A percentile compares a stretch with the other conserved stretches of the same genome.
Conservation (phyloP, 2,888 invertebrate species). For the Artemia sp. region DNA sequence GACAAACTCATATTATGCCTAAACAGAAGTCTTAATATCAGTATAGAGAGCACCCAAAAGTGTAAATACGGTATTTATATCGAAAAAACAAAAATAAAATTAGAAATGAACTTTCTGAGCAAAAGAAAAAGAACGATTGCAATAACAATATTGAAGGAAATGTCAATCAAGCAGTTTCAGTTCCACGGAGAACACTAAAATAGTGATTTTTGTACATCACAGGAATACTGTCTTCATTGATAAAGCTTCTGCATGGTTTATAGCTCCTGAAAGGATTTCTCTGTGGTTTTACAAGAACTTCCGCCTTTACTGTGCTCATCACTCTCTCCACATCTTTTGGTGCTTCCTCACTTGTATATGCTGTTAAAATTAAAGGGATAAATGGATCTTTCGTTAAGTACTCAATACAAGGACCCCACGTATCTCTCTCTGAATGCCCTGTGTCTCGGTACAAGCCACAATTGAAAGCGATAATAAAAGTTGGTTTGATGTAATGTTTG, state of each 20-base stretch:
- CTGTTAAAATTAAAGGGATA: constrained; percentile 46
- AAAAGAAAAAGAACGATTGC: too few relatives aligned
- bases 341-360: constrained; percentile 49
- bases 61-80: neutral
- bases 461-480: constrained; percentile 52
- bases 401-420: constrained; percentile 47
- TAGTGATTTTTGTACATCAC: constrained; percentile 54
- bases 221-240: constrained; percentile 50
- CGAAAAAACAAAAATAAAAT: too few relatives aligned
- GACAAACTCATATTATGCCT: neutral
- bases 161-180: neutral
- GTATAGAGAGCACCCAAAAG: neutral
- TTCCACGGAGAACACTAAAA: constrained; percentile 24
- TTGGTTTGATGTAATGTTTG: constrained; percentile 38
- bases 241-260: constrained; percentile 53
- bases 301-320: constrained; percentile 28
- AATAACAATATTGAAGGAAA: too few relatives aligned
- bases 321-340: constrained; percentile 44
- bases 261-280: constrained; percentile 49
- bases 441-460: constrained; percentile 46
- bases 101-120: too few relatives aligned
- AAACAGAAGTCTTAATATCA: neutral
- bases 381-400: constrained; percentile 25
- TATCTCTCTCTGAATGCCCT: constrained; percentile 44
- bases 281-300: constrained; percentile 39